phyloP scores from a whole-genome alignment of 2,113 vertebrate species.

The Girardinichthys multiradiatus region DNA sequence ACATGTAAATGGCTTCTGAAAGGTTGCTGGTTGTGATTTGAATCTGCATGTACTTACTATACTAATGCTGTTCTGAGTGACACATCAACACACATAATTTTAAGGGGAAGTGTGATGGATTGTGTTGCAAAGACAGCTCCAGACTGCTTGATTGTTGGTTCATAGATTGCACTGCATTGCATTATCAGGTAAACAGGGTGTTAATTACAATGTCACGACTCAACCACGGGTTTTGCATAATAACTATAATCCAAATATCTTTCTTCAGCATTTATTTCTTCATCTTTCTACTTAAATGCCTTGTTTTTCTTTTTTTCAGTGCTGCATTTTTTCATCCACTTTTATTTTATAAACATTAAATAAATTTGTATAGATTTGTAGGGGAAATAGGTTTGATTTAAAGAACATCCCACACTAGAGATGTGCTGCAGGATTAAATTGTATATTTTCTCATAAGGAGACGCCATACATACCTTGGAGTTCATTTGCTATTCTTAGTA shows the following conservation, averaged over 20 bases:
- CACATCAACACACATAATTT: conserved; percentile 37
- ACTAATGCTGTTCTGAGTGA: conserved; percentile 73
- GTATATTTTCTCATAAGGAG: background rate
- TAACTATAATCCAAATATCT: conserved; percentile 51
- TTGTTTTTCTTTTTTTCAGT: background rate
- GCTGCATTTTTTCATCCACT: background rate
- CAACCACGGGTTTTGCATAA: conserved; percentile 33
- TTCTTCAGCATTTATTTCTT: conserved; percentile 20
- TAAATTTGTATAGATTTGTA: too few species aligned
- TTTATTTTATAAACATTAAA: background rate
- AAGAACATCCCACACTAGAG: background rate
- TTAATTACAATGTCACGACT: conserved; percentile 69
- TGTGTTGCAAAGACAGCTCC: conserved; percentile 5
- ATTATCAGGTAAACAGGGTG: conserved; percentile 68
- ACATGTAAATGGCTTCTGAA: conserved; percentile 80
- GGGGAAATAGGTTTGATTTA: background rate
- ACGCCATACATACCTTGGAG: background rate
- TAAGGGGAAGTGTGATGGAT: conserved; percentile 20
- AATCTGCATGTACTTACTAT: conserved; percentile 83
- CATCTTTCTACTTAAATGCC: background rate
- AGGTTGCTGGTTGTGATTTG: conserved; percentile 73
- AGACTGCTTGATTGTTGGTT: conserved; percentile 38
- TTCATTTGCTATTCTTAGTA: background rate
- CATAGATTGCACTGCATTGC: conserved; percentile 62
- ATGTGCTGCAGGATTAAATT: too few species aligned